phyloP scores from a whole-genome alignment of 2,113 vertebrate species.

The Willisornis vidua region DNA sequence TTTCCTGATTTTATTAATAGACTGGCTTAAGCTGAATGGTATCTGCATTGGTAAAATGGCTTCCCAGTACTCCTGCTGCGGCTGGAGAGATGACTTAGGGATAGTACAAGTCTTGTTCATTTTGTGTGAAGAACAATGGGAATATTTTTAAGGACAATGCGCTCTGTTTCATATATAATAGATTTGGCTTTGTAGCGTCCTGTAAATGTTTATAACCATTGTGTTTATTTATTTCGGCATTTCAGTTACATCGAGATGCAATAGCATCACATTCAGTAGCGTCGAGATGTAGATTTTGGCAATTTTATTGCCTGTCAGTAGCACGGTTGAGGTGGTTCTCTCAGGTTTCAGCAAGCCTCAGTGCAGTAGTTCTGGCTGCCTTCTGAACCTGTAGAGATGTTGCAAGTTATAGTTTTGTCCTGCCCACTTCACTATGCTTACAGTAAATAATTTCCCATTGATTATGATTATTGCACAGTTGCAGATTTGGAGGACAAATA shows the following conservation, averaged over 20 bases:
- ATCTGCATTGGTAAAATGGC: neutral
- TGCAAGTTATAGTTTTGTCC: neutral
- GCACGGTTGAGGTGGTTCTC: neutral
- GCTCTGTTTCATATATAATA: neutral
- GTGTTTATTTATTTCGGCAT: neutral
- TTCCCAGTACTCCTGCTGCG: neutral
- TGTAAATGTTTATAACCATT: neutral
- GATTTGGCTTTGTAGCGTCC: neutral
- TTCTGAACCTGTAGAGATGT: neutral
- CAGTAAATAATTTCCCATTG: neutral
- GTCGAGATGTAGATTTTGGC: rapidly evolving
- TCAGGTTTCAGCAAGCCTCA: neutral
- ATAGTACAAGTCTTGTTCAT: neutral
- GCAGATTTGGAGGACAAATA: neutral
- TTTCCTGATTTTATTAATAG: neutral
- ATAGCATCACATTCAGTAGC: neutral
- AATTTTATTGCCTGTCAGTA: neutral
- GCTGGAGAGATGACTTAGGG: neutral
- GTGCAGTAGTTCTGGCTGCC: neutral
- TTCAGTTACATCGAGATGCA: neutral
- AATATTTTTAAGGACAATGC: neutral
- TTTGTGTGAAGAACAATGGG: neutral
- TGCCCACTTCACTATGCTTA: neutral
- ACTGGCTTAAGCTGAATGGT: neutral
- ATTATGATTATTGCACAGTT: rapidly evolving